A percentile compares a stretch with the other conserved stretches of the same genome.
phyloP scores from a whole-genome alignment of 2,888 invertebrate genomes.

The Pinctada fucata region DNA sequence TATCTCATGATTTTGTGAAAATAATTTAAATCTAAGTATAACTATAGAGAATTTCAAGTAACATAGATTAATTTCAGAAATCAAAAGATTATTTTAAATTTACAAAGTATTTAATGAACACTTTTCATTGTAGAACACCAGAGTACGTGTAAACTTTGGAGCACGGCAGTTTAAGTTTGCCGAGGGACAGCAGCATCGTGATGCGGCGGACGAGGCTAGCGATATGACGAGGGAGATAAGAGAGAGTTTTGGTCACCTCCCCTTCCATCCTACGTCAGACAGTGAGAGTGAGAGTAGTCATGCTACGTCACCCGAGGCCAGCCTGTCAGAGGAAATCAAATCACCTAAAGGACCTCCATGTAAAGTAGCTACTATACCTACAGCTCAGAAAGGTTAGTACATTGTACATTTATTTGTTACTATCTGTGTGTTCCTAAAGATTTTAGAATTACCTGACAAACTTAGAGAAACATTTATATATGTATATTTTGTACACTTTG shows the following conservation, averaged over 20 bases:
- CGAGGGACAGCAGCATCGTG: slow-evolving; percentile 73
- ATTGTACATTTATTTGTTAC: background rate
- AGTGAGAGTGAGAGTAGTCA: slow-evolving; percentile 72
- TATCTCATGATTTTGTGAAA: no score
- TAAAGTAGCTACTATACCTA: slow-evolving; percentile 65
- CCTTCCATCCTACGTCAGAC: slow-evolving; percentile 73
- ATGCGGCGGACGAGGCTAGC: slow-evolving; percentile 73
- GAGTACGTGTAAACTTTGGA: slow-evolving; percentile 76
- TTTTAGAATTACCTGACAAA: no score
- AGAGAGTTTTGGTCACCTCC: slow-evolving; percentile 73
- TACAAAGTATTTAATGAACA: background rate
- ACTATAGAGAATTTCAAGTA: background rate
- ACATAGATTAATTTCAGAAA: no score
- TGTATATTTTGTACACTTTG: no score
- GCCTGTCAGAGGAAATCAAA: slow-evolving; percentile 48
- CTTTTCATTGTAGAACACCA: slow-evolving; percentile 62
- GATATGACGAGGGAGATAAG: slow-evolving; percentile 73
- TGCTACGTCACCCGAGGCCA: slow-evolving; percentile 54
- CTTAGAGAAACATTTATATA: no score
- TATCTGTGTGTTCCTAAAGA: background rate
- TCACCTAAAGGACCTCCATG: slow-evolving; percentile 65
- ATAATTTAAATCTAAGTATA: background rate
- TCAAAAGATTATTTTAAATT: no score
- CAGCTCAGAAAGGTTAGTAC: slow-evolving; percentile 66
- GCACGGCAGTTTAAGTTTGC: slow-evolving; percentile 73